phyloP scores from a whole-genome alignment of 2,113 vertebrate genomes.

The Platycercus adscitus region DNA sequence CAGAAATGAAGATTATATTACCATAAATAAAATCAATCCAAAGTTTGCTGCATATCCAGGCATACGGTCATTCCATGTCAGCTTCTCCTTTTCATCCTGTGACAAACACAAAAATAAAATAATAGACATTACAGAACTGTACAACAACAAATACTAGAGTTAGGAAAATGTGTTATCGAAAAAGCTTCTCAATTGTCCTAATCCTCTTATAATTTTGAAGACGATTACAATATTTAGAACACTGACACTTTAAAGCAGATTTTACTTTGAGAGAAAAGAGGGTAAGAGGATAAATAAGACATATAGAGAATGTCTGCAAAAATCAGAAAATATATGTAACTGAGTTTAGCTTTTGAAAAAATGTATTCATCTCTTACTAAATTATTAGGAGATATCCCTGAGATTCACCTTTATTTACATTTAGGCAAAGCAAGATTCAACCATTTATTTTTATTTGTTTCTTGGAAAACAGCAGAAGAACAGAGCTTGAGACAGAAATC shows the following conservation, averaged over 20 bases:
- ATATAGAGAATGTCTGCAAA: background rate
- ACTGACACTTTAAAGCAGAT: background rate
- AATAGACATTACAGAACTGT: background rate
- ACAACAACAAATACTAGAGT: background rate
- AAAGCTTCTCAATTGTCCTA: background rate
- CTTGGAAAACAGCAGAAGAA: background rate
- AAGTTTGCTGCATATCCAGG: constrained; percentile 90
- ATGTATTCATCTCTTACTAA: background rate
- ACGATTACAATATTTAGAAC: background rate
- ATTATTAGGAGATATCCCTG: background rate
- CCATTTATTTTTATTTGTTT: background rate
- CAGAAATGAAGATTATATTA: constrained; percentile 53
- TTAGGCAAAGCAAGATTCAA: background rate
- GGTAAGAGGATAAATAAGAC: background rate
- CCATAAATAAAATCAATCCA: constrained; percentile 92
- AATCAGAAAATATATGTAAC: background rate
- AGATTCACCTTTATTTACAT: background rate
- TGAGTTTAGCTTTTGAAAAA: background rate
- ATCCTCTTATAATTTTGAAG: background rate
- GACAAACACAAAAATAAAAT: background rate
- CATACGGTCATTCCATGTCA: constrained; percentile 89
- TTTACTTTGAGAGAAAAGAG: background rate
- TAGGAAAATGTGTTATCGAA: background rate
- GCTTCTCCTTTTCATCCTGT: constrained; percentile 84
- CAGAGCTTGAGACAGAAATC: background rate